These are phyloP conservation scores for Linyphia triangularis DNA, from an alignment of 2,888 invertebrate species.

Conservation along the genomic window DNA sequence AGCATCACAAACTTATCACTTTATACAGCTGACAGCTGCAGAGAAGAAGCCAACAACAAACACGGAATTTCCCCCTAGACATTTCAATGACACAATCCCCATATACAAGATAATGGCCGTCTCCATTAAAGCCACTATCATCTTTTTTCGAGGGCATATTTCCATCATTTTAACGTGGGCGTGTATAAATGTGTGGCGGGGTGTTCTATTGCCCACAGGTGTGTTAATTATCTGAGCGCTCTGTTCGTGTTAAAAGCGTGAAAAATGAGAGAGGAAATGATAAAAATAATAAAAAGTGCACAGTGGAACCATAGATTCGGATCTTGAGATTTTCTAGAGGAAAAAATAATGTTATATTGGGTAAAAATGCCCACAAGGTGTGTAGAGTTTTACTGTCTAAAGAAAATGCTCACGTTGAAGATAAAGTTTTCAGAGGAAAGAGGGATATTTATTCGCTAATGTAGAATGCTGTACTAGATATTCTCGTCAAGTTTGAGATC, in stretches of 20 bases:
- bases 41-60: constrained; percentile 26
- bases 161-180: constrained; percentile 57
- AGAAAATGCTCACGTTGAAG: constrained; percentile 48
- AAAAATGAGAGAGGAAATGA: constrained; percentile 46
- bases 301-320: constrained; percentile 40
- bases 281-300: background rate
- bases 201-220: constrained; percentile 64
- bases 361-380: constrained; percentile 64
- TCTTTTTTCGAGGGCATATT: constrained; percentile 39
- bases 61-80: constrained; percentile 17
- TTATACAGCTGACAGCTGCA: constrained; percentile 35
- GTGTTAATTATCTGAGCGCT: constrained; percentile 62
- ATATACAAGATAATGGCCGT: constrained; percentile 49
- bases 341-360: constrained; percentile 50
- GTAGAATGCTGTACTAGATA: constrained; percentile 42
- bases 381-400: constrained; percentile 42
- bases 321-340: constrained; percentile 59
- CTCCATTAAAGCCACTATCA: constrained; percentile 58
- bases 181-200: constrained; percentile 31
- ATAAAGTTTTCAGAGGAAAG: constrained; percentile 64
- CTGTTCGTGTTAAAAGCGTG: constrained; percentile 21
- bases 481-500: background rate
- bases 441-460: constrained; percentile 69
- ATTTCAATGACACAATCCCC: constrained; percentile 20
- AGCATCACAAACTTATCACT: constrained; percentile 62